phyloP scores from a whole-genome alignment of 1,140 invertebrate genomes.

The Drosophila nannoptera region DNA sequence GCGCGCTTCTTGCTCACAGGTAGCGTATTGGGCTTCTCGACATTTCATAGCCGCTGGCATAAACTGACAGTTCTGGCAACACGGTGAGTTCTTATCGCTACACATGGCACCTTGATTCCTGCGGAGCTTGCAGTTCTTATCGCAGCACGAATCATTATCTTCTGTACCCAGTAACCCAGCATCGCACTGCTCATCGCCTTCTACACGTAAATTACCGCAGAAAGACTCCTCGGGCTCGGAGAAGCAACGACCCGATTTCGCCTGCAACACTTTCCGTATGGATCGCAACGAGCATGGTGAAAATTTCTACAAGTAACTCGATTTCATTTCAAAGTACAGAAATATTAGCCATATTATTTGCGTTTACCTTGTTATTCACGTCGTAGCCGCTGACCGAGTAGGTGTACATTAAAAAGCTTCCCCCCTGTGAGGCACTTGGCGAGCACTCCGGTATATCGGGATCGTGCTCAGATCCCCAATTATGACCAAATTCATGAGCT shows the following conservation, averaged over 20 bases:
- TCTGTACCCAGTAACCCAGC: conserved; percentile 94
- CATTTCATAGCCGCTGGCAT: conserved; percentile 90
- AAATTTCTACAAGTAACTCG: conserved; percentile 86
- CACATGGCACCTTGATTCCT: conserved; percentile 89
- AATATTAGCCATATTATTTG: too few relatives aligned
- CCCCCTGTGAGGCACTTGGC: conserved; percentile 93
- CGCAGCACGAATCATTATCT: conserved; percentile 94
- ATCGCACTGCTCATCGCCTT: conserved; percentile 96
- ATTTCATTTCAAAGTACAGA: not conserved
- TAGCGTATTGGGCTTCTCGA: conserved; percentile 91
- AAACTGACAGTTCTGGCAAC: conserved; percentile 93
- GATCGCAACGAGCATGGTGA: conserved; percentile 95
- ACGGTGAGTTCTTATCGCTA: conserved; percentile 96
- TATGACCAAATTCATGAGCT: conserved; percentile 97
- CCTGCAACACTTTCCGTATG: conserved; percentile 94
- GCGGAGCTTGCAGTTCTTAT: conserved; percentile 93
- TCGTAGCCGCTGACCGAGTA: conserved; percentile 98
- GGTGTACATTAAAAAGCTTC: conserved; percentile 98
- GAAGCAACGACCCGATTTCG: conserved; percentile 95
- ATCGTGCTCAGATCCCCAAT: conserved; percentile 98
- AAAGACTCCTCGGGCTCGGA: conserved; percentile 96
- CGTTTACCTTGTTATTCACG: conserved; percentile 93
- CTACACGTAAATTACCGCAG: conserved; percentile 95
- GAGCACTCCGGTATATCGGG: conserved; percentile 96
- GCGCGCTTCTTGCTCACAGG: conserved; percentile 92